phyloP scores from a whole-genome alignment of 2,797 vertebrate genomes.

The Anabacerthia variegaticeps region DNA sequence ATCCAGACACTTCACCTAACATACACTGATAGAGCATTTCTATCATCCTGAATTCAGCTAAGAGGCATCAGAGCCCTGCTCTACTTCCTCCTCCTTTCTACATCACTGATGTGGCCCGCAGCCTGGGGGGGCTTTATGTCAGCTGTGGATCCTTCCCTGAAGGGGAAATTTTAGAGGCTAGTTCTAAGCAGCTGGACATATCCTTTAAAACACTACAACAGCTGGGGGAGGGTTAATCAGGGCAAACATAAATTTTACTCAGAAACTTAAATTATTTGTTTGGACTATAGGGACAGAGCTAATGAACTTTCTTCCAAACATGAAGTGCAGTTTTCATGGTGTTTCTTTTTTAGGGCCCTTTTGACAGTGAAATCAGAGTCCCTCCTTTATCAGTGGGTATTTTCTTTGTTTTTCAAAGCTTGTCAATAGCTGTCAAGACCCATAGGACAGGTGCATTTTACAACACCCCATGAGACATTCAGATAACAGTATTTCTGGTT shows the following conservation, averaged over 20 bases:
- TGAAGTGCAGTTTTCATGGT: fast-evolving
- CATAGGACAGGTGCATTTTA: not conserved
- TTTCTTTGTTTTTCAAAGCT: not conserved
- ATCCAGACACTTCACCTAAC: not conserved
- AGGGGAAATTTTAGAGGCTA: not conserved
- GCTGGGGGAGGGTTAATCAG: not conserved
- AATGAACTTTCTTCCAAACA: not conserved
- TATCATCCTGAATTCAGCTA: not conserved
- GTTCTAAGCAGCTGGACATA: not conserved
- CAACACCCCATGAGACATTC: not conserved
- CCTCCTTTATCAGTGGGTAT: fast-evolving
- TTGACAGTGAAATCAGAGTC: not conserved
- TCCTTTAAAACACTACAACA: not conserved
- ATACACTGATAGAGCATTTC: not conserved
- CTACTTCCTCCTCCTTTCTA: not conserved
- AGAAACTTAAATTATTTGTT: not conserved
- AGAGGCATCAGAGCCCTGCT: not conserved
- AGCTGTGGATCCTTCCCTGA: not conserved
- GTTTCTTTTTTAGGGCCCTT: not conserved
- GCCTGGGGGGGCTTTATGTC: not conserved
- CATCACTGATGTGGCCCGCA: not conserved
- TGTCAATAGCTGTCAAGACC: not conserved
- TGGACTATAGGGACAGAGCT: not conserved
- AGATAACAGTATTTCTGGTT: not conserved
- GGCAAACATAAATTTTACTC: not conserved